A percentile compares a stretch with the other conserved stretches of the same genome.
Conservation (phyloP, 1,140 invertebrate genomes). For the Condylostylus longicornis region DNA sequence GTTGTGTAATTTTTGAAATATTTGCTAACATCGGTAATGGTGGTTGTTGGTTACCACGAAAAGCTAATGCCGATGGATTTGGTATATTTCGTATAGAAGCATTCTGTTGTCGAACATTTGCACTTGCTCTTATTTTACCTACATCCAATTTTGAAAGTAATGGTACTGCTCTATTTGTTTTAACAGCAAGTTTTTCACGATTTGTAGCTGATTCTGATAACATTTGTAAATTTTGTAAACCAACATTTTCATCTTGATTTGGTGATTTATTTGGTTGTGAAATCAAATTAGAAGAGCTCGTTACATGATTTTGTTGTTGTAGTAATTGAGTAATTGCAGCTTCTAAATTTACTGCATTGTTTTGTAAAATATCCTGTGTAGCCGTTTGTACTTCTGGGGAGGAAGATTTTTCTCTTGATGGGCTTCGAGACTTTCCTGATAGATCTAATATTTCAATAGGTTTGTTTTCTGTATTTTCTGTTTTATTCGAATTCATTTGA, state of each 20-base stretch:
- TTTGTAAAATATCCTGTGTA: not conserved
- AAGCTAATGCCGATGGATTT: slow-evolving; percentile 30
- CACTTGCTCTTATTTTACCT: slow-evolving; percentile 7
- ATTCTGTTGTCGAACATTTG: slow-evolving; percentile 24
- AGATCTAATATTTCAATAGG: slow-evolving; percentile 2
- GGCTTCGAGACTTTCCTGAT: slow-evolving; percentile 1
- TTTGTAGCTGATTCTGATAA: slow-evolving; percentile 27
- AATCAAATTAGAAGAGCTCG: slow-evolving; percentile 2
- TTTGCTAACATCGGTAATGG: not conserved
- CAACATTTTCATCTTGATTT: slow-evolving; percentile 11
- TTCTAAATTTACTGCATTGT: not conserved
- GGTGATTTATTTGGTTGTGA: slow-evolving; percentile 3
- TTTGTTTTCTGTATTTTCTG: too few relatives aligned
- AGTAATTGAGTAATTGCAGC: too few relatives aligned
- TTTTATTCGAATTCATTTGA: too few relatives aligned
- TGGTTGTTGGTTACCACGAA: slow-evolving; percentile 21
- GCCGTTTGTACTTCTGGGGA: not conserved
- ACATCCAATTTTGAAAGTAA: not conserved
- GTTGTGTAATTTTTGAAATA: not conserved
- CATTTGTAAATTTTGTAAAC: slow-evolving; percentile 28
- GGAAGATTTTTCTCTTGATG: not conserved
- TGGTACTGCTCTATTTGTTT: not conserved
- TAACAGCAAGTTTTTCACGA: slow-evolving; percentile 27
- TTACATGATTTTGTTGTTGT: not conserved
- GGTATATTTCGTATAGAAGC: slow-evolving; percentile 29